A percentile compares a stretch with the other conserved stretches of the same genome.
Evolutionary conservation across 2,888 invertebrate species (phyloP).

Genomic region (Drosophila buzzatii): DNA sequence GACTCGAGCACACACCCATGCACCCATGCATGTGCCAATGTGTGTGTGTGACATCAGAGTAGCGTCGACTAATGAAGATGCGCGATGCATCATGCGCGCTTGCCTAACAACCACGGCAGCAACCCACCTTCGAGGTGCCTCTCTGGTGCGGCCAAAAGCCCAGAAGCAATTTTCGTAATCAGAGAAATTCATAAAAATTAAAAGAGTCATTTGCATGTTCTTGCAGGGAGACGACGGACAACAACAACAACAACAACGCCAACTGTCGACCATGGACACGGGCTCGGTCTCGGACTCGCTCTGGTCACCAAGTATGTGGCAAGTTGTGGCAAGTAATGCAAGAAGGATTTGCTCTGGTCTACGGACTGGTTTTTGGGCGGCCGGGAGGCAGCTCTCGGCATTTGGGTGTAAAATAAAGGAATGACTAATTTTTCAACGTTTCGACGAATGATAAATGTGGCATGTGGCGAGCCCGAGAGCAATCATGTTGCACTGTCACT

Average conservation of each 20-base stretch:
- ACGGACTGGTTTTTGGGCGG: slow-evolving; percentile 47
- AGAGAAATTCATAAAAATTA: slow-evolving; percentile 82
- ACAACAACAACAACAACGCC: slow-evolving; percentile 5
- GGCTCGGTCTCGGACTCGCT: neutral
- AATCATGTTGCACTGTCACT: slow-evolving; percentile 81
- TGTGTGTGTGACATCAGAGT: slow-evolving; percentile 64
- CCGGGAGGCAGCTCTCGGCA: slow-evolving; percentile 69
- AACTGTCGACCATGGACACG: neutral
- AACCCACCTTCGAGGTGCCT: slow-evolving; percentile 20
- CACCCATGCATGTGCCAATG: slow-evolving; percentile 1
- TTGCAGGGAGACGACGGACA: slow-evolving; percentile 44
- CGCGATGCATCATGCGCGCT: slow-evolving; percentile 76
- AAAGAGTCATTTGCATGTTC: slow-evolving; percentile 81
- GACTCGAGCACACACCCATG: slow-evolving; percentile 18
- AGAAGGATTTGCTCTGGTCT: slow-evolving; percentile 64
- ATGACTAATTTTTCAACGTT: slow-evolving; percentile 81
- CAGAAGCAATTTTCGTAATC: slow-evolving; percentile 81
- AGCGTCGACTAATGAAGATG: slow-evolving; percentile 80
- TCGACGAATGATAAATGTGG: slow-evolving; percentile 81
- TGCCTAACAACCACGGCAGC: slow-evolving; percentile 41
- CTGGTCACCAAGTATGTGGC: slow-evolving; percentile 36
- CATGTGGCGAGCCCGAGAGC: slow-evolving; percentile 81
- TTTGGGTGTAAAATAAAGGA: slow-evolving; percentile 81
- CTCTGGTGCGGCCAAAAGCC: slow-evolving; percentile 63
- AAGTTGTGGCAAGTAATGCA: slow-evolving; percentile 64